These are phyloP conservation scores for Metalampra italica DNA, from an alignment of 2,888 invertebrate species.

Conservation along the genomic window DNA sequence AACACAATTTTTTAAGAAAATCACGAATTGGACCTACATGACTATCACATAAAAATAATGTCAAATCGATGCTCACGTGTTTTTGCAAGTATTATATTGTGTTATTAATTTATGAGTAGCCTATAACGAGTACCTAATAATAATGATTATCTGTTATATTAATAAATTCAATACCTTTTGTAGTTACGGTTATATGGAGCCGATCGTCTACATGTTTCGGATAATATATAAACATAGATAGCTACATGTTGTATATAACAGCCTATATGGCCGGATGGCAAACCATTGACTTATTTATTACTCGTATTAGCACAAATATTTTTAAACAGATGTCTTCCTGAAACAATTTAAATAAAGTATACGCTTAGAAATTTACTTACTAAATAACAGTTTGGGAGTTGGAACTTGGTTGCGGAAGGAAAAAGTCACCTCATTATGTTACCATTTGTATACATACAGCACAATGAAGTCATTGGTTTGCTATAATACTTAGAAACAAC, in stretches of 20 bases:
- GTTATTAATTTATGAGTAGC: conserved; percentile 70
- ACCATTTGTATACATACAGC: not conserved
- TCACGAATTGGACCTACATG: conserved; percentile 2
- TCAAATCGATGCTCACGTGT: conserved; percentile 20
- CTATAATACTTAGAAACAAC: too few relatives aligned
- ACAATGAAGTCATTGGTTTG: not conserved
- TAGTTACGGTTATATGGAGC: conserved; percentile 7
- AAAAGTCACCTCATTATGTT: not conserved
- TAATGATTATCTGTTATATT: conserved; percentile 31
- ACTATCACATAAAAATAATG: not conserved
- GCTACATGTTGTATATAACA: not conserved
- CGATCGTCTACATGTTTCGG: too few relatives aligned
- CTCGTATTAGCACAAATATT: too few relatives aligned
- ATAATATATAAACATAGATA: too few relatives aligned
- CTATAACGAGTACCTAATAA: conserved; percentile 47
- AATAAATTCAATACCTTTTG: conserved; percentile 24
- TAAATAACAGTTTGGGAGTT: too few relatives aligned
- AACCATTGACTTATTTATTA: too few relatives aligned
- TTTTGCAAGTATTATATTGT: conserved; percentile 63
- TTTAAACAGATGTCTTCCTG: too few relatives aligned
- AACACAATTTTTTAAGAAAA: too few relatives aligned
- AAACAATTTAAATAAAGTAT: too few relatives aligned
- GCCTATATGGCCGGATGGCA: too few relatives aligned
- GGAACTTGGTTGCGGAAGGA: not conserved
- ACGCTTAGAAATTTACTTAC: too few relatives aligned